Evolutionary conservation across 1,140 invertebrate genomes (phyloP), one percentile per base, ranked within the genome.

Genomic region (Drosophila serrata): DNA sequence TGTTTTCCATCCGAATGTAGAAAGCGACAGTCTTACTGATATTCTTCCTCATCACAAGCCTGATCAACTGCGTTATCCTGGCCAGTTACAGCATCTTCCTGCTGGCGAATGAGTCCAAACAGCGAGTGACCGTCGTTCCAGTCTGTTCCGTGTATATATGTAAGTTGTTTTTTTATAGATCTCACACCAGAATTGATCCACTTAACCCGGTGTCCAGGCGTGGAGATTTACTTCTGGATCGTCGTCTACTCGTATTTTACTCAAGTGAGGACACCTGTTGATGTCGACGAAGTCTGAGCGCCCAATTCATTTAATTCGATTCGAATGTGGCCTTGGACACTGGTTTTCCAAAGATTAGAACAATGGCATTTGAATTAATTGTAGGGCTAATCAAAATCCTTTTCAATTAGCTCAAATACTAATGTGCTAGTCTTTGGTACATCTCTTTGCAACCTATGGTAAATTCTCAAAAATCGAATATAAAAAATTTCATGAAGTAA

Each of bases 11-110:
- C 8, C 12, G 15, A 27, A 27, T 29, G 6, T 55, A 87, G 82
- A 39, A 24, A 45, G 82, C 82, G 3, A 69, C 67, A 12, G 51
- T 87, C 19, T 51, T 87, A 13, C 40, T 87, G 57, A 45, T 73
- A 24, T 87, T 87, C 33, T 87, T 67, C 29, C 67, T 87, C 5
- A 87, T 87, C 37, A 88, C 82, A 11, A 63, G 70, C 19, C 3
- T 88, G 6, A 53, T 75, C 39, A 87, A 87, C 19, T 24, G n/a
- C 1, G 0, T 40, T 11, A 67, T 87, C 8, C 0, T 64, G 37
- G 8, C 45, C 1, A 3, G 24, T 15, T 55, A 69, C 37, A 27
- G 37, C 24, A 17, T 51, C 33, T 46, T 29, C n/a, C 15, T 42
- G 33, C 5, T 31, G 19, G 2, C 40, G 1, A 6, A 6, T 2